A percentile compares a stretch with the other conserved stretches of the same genome.
phyloP scores from a whole-genome alignment of 2,113 vertebrate genomes.

The Semicossyphus pulcher region DNA sequence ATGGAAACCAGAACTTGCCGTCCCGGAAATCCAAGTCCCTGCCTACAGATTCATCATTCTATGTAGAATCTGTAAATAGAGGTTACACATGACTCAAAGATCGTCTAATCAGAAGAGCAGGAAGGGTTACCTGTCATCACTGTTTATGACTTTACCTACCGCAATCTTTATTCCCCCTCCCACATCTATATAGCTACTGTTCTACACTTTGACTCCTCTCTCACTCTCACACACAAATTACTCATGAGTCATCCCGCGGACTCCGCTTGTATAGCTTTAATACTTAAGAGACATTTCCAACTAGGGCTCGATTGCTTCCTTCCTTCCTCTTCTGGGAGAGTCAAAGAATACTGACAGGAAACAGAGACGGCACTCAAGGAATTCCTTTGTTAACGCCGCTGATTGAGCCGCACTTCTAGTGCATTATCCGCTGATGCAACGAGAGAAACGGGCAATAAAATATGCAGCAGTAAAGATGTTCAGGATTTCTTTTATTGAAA shows the following conservation, averaged over 20 bases:
- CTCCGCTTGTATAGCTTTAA: slow-evolving; percentile 6
- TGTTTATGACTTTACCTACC: slow-evolving; percentile 2
- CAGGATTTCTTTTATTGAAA: slow-evolving; percentile 83
- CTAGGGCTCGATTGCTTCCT: slow-evolving; percentile 72
- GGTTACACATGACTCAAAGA: slow-evolving; percentile 6
- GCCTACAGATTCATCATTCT: no score
- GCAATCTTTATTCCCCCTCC: background rate
- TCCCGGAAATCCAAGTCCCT: no score
- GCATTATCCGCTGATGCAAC: background rate
- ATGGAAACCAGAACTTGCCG: no score
- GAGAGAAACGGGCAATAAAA: slow-evolving; percentile 23
- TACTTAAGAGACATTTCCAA: slow-evolving; percentile 44
- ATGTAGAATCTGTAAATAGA: no score
- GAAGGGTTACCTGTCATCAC: slow-evolving; percentile 16
- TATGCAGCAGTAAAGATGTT: slow-evolving; percentile 5
- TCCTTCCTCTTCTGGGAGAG: slow-evolving; percentile 64
- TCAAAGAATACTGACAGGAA: slow-evolving; percentile 52
- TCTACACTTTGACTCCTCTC: background rate
- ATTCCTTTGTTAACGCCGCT: slow-evolving; percentile 52
- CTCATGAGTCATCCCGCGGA: slow-evolving; percentile 37
- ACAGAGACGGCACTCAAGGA: slow-evolving; percentile 46
- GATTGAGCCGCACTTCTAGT: slow-evolving; percentile 22
- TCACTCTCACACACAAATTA: background rate
- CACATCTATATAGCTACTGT: background rate
- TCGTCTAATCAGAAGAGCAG: slow-evolving; percentile 41